Evolutionary conservation across 2,797 vertebrate species (phyloP).

Genomic region (Xenentodon cancila): DNA sequence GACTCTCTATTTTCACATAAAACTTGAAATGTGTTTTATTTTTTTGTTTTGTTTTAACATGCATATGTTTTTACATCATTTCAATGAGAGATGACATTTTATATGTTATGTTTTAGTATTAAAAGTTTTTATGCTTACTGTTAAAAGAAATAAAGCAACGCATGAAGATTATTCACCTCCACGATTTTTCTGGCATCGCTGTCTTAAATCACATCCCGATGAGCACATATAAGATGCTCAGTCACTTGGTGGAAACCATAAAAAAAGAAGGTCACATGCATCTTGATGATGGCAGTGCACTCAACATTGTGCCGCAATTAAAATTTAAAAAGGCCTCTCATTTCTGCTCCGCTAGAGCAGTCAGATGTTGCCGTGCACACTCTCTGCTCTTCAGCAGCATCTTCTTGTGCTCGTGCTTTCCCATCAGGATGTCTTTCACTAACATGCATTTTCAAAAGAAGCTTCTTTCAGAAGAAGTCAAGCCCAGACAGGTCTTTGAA

Average conservation of each 20-base stretch:
- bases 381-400: conserved; percentile 37
- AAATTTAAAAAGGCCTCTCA: conserved; percentile 79
- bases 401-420: conserved; percentile 12
- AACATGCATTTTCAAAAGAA: conserved; percentile 39
- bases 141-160: neutral
- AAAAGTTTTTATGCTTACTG: neutral
- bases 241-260: conserved; percentile 36
- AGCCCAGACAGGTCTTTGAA: conserved; percentile 12
- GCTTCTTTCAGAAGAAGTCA: conserved; percentile 20
- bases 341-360: conserved; percentile 61
- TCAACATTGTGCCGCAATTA: conserved; percentile 75
- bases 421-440: conserved; percentile 23
- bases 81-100: neutral
- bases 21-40: conserved; percentile 15
- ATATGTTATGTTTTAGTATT: too few species aligned
- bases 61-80: neutral
- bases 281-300: conserved; percentile 67
- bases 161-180: neutral
- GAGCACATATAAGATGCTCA: conserved; percentile 21
- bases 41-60: conserved; percentile 6
- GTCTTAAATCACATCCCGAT: conserved; percentile 31
- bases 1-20: conserved; percentile 16
- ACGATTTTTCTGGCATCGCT: conserved; percentile 5
- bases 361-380: conserved; percentile 59
- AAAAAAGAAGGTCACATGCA: conserved; percentile 72